Evolutionary conservation across 2,797 vertebrate species (phyloP), one percentile per base, ranked within the genome.

Genomic region (Enteromius radiatus): DNA sequence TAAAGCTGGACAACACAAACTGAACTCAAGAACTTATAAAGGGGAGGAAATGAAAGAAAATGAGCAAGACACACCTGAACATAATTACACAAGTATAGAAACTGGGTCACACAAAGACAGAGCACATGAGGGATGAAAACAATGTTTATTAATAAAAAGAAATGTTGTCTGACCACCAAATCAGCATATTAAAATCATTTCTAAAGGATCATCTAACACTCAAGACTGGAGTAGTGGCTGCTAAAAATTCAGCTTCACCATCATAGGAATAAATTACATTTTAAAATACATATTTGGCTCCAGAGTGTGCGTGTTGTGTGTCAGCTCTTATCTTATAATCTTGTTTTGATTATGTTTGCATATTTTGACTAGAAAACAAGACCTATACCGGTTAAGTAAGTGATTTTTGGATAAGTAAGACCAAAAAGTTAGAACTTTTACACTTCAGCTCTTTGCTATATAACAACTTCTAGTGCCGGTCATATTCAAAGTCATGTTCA

Each of bases 401-500:
- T 85, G 21, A 31, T 38, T 23, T 52, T 38, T 52, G 7, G 15
- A 8, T 4, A 38, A 31, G 31, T 6, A 33, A 23, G 38, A 23
- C 23, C 21, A 49, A 69, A 21, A 64, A 26, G 8, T 74, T 43
- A 23, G 17, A 43, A 0, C 28, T 63, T 21, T 26, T 28, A n/a
- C 45, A 59, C 15, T 88, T 87, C 83, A 14, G 47, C 76, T 86
- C 76, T 23, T 52, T 36, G 63, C 84, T 61, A 87, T 89, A 78
- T 83, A 71, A 52, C 91, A 64, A 78, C 86, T 63, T 79, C 23
- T 3, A 38, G 28, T 59, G 47, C 43, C 65, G 77, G 45, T 70
- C 79, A 79, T 77, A 67, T 87, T 89, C 87, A 90, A 92, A 93
- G 89, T 91, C 91, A 93, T 92, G 92, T 92, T 91, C 85, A 88